Base-by-base conservation (phyloP, 1,140 invertebrate species). In the Diorhabda carinulata region DNA sequence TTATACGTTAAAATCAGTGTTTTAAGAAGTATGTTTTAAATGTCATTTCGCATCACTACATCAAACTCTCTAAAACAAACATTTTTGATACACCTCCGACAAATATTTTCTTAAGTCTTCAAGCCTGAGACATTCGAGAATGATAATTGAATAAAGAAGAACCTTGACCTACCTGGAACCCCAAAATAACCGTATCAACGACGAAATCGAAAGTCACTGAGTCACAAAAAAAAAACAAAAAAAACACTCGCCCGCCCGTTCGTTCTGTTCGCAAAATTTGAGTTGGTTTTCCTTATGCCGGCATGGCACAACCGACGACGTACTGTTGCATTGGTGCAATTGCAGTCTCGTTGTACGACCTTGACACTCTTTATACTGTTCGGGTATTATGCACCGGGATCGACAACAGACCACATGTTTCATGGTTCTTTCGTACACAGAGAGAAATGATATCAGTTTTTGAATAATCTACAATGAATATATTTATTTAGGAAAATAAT, bases 301-400 rank as follows among this genome's bases (percentile, higher is more conserved):
- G 65, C 70, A 52, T 52, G 47, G 4, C 47, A 52, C 47, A 52
- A 52, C 44, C 60, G 70, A 61, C 72, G 70, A 61, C 72, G 70
- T 71, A 73, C 73, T 77, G 76, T 77, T 77, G 76, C 76, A 72
- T 75, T 76, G 75, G 75, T 79, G 75, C 76, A 77, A 78, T 78
- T 78, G 76, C 75, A 78, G 75, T 74, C 69, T 62, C 69, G 73
- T 68, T 78, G 76, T 74, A 78, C 73, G 76, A 77, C 78, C 78
- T 79, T 79, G 78, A 79, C 78, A 79, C 78, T 79, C 78, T 79
- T 78, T 25, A 25, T 25, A 25, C 74, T 71, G 63, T 72, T 52
- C 66, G 63, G 66, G 56, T 67, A 67, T 60, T 62, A 57, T 65
- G 56, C 52, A 65, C 64, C 45, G 64, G 52, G 43, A 25, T 44